Evolutionary conservation across 2,888 invertebrate genomes (phyloP).

Genomic region (Pyrgus malvae): DNA sequence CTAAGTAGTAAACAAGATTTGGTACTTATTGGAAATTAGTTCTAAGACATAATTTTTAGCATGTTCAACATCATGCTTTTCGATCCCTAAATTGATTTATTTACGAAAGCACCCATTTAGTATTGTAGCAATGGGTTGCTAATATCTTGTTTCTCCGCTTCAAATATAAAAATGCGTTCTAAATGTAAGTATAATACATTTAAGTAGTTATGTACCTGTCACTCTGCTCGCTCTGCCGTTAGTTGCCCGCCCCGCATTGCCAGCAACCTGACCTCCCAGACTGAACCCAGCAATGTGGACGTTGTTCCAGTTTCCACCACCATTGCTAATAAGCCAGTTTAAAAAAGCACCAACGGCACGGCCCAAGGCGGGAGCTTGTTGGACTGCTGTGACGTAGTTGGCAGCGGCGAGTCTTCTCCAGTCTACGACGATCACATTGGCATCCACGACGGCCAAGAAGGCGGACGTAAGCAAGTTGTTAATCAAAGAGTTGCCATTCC

Average conservation of each 20-base stretch:
- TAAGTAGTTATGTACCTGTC: constrained; percentile 36
- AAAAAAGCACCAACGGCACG: constrained; percentile 53
- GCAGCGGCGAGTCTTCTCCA: constrained; percentile 43
- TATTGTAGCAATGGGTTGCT: too few relatives aligned
- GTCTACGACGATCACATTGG: constrained; percentile 61
- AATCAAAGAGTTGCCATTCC: constrained; percentile 41
- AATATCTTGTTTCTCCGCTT: too few relatives aligned
- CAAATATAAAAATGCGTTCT: too few relatives aligned
- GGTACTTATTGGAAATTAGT: too few relatives aligned
- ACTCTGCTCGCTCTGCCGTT: constrained; percentile 37
- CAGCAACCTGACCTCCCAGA: constrained; percentile 56
- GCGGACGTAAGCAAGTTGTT: constrained; percentile 46
- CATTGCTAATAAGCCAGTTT: constrained; percentile 50
- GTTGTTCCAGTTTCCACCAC: constrained; percentile 55
- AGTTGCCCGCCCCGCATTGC: constrained; percentile 44
- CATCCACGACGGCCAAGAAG: constrained; percentile 41
- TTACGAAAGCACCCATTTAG: too few relatives aligned
- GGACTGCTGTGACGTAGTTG: constrained; percentile 32
- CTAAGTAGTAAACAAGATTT: too few relatives aligned
- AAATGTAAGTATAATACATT: too few relatives aligned
- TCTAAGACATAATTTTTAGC: too few relatives aligned
- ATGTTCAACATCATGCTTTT: too few relatives aligned
- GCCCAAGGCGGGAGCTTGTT: constrained; percentile 49
- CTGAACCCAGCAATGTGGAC: constrained; percentile 64
- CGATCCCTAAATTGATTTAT: too few relatives aligned